phyloP scores from a whole-genome alignment of 2,113 vertebrate species.

The Grammomys surdaster region DNA sequence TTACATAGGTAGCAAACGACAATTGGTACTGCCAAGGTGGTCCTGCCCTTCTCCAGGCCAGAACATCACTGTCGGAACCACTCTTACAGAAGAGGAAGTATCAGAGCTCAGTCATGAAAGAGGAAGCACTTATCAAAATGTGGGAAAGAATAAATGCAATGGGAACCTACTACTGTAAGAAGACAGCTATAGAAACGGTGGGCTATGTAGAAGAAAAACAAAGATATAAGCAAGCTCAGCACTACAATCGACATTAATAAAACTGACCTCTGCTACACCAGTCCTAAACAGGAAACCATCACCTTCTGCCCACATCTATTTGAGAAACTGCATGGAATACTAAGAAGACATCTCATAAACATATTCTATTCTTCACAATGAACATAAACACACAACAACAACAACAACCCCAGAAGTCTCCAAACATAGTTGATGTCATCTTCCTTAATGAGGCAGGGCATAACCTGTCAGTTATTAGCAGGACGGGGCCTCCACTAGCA shows the following conservation, averaged over 20 bases:
- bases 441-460: constrained; percentile 58
- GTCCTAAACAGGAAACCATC: not conserved
- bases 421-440: not conserved
- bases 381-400: constrained; percentile 56
- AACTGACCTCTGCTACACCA: not conserved
- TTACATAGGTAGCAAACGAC: not conserved
- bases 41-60: not conserved
- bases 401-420: not conserved
- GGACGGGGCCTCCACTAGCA: not conserved
- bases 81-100: not conserved
- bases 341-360: constrained; percentile 42
- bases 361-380: not conserved
- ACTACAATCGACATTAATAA: not conserved
- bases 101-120: not conserved
- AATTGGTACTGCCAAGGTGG: too few relatives aligned
- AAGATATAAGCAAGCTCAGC: not conserved
- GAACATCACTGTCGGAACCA: not conserved
- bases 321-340: constrained; percentile 44
- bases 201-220: not conserved
- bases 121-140: not conserved
- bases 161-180: rapidly evolving
- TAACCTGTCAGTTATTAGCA: constrained; percentile 53
- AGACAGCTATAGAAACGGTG: not conserved
- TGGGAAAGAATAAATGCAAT: not conserved
- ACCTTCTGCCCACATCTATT: not conserved